Evolutionary conservation across 2,888 invertebrate species (phyloP).

Genomic region (Pseudeuparius sepicola): DNA sequence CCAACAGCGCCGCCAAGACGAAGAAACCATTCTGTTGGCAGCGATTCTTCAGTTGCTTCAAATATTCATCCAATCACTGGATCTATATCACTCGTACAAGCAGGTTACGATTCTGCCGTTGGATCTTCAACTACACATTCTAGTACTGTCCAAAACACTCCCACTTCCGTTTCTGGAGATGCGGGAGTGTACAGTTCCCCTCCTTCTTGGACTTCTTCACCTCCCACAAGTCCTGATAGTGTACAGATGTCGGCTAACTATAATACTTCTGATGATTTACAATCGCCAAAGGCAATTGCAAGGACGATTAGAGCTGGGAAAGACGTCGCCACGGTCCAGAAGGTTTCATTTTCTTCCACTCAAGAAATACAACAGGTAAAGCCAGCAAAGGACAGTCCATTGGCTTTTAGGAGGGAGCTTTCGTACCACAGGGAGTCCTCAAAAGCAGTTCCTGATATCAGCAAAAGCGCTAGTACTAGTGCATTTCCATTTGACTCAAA

Average conservation of each 20-base stretch:
- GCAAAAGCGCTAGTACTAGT: constrained; percentile 17
- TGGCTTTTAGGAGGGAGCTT: constrained; percentile 34
- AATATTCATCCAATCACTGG: constrained; percentile 37
- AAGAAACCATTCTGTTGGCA: constrained; percentile 42
- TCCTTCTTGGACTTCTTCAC: constrained; percentile 49
- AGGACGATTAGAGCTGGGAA: constrained; percentile 29
- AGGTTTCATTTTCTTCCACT: constrained; percentile 53
- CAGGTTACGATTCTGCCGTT: constrained; percentile 53
- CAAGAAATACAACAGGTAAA: constrained; percentile 39
- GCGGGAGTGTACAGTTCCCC: constrained; percentile 43
- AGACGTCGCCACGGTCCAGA: constrained; percentile 39
- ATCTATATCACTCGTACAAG: constrained; percentile 35
- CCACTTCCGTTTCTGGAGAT: constrained; percentile 37
- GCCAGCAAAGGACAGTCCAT: constrained; percentile 21
- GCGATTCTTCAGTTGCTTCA: constrained; percentile 39
- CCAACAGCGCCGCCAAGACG: constrained; percentile 39
- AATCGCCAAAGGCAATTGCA: constrained; percentile 20
- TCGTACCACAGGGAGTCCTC: constrained; percentile 16
- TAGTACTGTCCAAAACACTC: constrained; percentile 42
- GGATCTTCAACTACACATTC: constrained; percentile 52
- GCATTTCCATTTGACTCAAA: constrained; percentile 2
- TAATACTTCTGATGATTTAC: constrained; percentile 42
- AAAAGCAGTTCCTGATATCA: constrained; percentile 19
- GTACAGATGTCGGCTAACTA: constrained; percentile 44
- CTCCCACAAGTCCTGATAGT: constrained; percentile 48